These are phyloP conservation scores for Hipparchia sbordonii DNA, from an alignment of 2,888 invertebrate species.

Conservation along the genomic window DNA sequence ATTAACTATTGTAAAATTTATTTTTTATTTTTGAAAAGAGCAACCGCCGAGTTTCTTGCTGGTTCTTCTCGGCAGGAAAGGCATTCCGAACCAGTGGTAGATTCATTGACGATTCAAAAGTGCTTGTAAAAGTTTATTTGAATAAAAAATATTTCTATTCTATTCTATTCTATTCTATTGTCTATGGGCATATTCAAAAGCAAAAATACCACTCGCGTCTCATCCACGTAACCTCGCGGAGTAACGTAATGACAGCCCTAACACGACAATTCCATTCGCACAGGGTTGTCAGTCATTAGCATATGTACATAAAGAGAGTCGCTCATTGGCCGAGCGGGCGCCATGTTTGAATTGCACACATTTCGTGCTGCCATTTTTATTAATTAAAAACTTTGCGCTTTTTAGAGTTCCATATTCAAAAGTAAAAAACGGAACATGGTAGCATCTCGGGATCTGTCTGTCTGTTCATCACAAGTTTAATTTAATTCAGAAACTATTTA, in stretches of 20 bases:
- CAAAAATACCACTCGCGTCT: conserved; percentile 64
- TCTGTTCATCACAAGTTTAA: neutral
- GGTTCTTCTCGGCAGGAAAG: no score
- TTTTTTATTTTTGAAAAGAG: no score
- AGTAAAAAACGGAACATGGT: neutral
- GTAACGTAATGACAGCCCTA: conserved; percentile 72
- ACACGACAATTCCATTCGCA: conserved; percentile 80
- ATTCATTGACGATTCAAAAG: no score
- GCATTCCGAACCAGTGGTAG: no score
- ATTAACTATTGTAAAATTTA: no score
- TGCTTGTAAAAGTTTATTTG: no score
- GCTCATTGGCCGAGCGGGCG: conserved; percentile 61
- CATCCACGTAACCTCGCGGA: conserved; percentile 54
- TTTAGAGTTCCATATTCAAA: conserved; percentile 34
- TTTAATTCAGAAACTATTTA: neutral
- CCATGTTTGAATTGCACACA: conserved; percentile 70
- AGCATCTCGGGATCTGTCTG: neutral
- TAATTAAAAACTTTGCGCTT: conserved; percentile 67
- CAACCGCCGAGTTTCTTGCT: no score
- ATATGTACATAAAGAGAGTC: conserved; percentile 74
- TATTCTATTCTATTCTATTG: no score
- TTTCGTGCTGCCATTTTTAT: conserved; percentile 72
- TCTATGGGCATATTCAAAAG: conserved; percentile 45
- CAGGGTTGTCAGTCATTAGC: conserved; percentile 78
- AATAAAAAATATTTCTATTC: no score